Percentiles rank a stretch among this genome's conserved stretches.
phyloP scores from a whole-genome alignment of 2,797 vertebrate species.

The Eutrigla gurnardus region DNA sequence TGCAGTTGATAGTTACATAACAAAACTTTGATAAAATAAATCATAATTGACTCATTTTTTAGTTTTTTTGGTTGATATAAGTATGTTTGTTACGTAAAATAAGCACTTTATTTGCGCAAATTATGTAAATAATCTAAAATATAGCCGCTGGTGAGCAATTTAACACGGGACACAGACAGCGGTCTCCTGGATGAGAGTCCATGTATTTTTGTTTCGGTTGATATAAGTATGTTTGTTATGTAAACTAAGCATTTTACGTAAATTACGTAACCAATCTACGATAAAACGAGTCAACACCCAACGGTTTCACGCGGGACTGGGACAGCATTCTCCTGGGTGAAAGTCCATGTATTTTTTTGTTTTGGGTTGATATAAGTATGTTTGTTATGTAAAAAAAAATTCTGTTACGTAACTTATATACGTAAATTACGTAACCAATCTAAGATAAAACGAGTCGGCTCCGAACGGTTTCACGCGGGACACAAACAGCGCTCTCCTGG shows the following conservation, averaged over 20 bases:
- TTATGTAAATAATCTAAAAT: too few species aligned
- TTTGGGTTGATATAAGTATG: too few species aligned
- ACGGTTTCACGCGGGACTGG: not conserved
- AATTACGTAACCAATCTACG: not conserved
- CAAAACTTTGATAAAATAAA: too few species aligned
- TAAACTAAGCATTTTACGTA: not conserved
- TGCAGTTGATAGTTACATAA: not conserved
- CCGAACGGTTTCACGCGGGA: not conserved
- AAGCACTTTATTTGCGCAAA: too few species aligned
- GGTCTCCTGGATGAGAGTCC: not conserved
- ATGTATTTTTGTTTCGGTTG: not conserved
- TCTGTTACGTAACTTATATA: too few species aligned
- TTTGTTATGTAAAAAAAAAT: not conserved
- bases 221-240: not conserved
- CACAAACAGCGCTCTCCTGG: not conserved
- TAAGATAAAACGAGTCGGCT: not conserved
- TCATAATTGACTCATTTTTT: too few species aligned
- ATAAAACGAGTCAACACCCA: not conserved
- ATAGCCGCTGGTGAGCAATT: not conserved
- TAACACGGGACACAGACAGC: not conserved
- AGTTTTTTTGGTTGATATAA: not conserved
- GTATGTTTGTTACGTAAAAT: not conserved
- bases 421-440: not conserved
- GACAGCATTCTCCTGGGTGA: not conserved
- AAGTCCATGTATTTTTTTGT: not conserved